Percentiles rank a stretch among this genome's conserved stretches.
These are phyloP conservation scores for Drosophila takahashii DNA, from an alignment of 1,140 invertebrate species.

Conservation along the genomic window DNA sequence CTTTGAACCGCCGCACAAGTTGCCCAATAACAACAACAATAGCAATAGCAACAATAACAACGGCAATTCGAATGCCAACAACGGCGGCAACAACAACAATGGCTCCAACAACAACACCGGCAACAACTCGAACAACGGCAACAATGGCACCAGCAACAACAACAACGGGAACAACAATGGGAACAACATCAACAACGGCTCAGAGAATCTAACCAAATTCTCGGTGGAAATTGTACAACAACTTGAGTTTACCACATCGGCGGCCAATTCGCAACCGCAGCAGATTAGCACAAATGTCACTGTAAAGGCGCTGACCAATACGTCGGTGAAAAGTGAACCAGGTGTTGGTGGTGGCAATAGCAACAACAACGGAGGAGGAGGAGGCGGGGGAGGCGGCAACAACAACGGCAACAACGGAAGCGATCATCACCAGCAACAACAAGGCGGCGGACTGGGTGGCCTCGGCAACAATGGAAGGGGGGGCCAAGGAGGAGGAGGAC, in stretches of 20 bases:
- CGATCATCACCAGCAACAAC: conserved; percentile 71
- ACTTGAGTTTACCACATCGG: conserved; percentile 93
- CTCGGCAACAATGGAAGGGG: conserved; percentile 74
- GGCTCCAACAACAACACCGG: conserved; percentile 85
- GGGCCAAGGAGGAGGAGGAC: conserved; percentile 48
- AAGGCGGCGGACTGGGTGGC: conserved; percentile 76
- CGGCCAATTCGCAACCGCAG: conserved; percentile 92
- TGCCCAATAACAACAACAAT: conserved; percentile 88
- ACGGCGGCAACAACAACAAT: conserved; percentile 65
- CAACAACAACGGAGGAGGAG: conserved; percentile 79
- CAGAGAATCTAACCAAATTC: conserved; percentile 91
- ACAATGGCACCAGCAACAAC: conserved; percentile 70
- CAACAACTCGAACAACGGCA: conserved; percentile 64
- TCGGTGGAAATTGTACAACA: conserved; percentile 96
- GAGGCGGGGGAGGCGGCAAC: conserved; percentile 16
- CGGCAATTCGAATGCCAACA: conserved; percentile 85
- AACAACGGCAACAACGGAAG: conserved; percentile 22
- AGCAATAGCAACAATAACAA: conserved; percentile 71
- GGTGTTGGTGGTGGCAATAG: conserved; percentile 83
- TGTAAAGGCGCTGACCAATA: conserved; percentile 93
- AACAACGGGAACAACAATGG: conserved; percentile 71
- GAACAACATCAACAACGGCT: conserved; percentile 62
- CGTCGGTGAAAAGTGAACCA: conserved; percentile 91
- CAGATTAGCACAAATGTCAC: conserved; percentile 97
- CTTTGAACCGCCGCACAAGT: conserved; percentile 90